phyloP scores from a whole-genome alignment of 2,888 invertebrate species.

The Tillus elongatus region DNA sequence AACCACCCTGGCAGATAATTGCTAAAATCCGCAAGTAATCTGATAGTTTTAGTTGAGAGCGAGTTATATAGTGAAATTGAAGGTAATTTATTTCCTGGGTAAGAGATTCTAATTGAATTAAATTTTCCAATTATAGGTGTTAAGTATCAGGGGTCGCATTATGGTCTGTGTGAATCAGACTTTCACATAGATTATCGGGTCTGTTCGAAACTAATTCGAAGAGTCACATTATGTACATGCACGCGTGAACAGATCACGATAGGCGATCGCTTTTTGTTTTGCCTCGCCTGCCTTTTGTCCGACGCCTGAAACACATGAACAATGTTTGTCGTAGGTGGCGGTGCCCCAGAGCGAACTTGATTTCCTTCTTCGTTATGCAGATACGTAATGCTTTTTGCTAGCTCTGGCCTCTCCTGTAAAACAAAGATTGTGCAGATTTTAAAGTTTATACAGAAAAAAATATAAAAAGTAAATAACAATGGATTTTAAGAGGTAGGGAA shows the following conservation, averaged over 20 bases:
- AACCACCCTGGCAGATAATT: too few relatives aligned
- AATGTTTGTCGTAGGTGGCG: constrained; percentile 36
- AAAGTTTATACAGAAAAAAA: too few relatives aligned
- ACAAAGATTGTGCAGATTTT: too few relatives aligned
- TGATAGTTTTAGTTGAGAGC: too few relatives aligned
- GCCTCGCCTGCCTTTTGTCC: constrained; percentile 33
- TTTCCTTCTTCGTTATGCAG: too few relatives aligned
- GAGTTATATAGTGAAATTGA: background rate
- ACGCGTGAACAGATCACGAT: constrained; percentile 38
- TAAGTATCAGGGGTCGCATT: constrained; percentile 4
- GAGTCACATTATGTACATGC: constrained; percentile 32
- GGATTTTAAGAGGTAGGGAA: too few relatives aligned
- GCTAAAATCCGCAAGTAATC: too few relatives aligned
- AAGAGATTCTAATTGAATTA: constrained; percentile 2
- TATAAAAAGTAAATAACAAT: too few relatives aligned
- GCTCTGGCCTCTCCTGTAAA: too few relatives aligned
- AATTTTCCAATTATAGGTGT: constrained; percentile 1
- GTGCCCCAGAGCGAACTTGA: too few relatives aligned
- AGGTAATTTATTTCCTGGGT: background rate
- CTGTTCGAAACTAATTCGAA: constrained; percentile 31
- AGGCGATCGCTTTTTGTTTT: constrained; percentile 35
- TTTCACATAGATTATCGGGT: constrained; percentile 33
- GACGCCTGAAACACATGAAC: constrained; percentile 30
- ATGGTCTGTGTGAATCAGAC: constrained; percentile 24
- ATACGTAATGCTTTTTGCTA: too few relatives aligned